phyloP scores from a whole-genome alignment of 2,113 vertebrate genomes.

The Butastur rufipennis region DNA sequence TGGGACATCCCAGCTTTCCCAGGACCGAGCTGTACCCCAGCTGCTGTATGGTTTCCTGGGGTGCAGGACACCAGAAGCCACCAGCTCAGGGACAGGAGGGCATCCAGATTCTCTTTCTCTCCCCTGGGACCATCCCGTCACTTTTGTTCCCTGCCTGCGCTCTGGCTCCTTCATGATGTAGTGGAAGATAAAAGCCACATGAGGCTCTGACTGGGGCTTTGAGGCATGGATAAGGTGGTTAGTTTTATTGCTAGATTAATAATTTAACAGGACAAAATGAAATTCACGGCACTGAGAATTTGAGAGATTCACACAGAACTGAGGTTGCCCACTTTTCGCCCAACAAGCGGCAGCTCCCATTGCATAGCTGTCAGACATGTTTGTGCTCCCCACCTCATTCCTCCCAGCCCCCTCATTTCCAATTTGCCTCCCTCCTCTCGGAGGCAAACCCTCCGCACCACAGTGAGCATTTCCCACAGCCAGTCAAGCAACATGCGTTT shows the following conservation, averaged over 20 bases:
- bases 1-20: background rate
- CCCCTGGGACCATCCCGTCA: background rate
- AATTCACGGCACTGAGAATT: background rate
- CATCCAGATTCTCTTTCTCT: background rate
- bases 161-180: background rate
- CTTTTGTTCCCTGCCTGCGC: background rate
- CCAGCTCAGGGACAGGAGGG: background rate
- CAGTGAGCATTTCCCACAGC: background rate
- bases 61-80: background rate
- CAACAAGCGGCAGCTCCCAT: background rate
- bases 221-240: background rate
- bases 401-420: background rate
- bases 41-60: background rate
- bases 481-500: fast-evolving
- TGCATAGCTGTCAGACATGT: background rate
- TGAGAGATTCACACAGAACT: background rate
- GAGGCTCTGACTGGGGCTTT: background rate
- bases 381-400: background rate
- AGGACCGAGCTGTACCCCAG: background rate
- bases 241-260: slow-evolving; percentile 44
- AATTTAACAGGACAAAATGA: slow-evolving; percentile 51
- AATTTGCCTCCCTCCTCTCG: fast-evolving
- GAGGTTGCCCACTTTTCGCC: background rate
- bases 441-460: fast-evolving
- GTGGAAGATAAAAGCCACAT: background rate